Evolutionary conservation across 37 sponge, comb jelly and placozoan genomes (phyloP), one percentile per base, ranked within the genome.

Genomic region (Oopsacas minuta): DNA sequence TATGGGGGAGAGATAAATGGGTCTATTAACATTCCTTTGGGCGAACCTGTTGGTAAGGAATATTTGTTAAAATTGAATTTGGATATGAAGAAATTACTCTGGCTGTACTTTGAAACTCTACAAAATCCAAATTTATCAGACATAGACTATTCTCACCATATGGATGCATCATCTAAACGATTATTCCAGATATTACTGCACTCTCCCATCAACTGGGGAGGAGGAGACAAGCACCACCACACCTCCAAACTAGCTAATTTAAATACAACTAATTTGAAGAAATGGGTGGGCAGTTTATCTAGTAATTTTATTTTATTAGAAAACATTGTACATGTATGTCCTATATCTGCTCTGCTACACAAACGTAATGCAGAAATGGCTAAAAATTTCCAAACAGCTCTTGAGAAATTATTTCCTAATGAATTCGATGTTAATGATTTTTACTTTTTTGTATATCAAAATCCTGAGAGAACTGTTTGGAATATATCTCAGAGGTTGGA

Each of bases 301-400:
- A 61, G 7, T 32, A 61, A 61, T 3, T 61, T 61, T 61, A n/a
- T 61, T n/a, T 61, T 61, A 25, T 61, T 61, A 61, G 75, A 61
- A 61, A n/a, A 61, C 22, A 61, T 61, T 25, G 28, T 61, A n/a
- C 30, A 61, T 12, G 75, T n/a, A 20, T 10, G 75, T 61, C 28
- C 22, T 20, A 61, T 61, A 32, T 61, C 30, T 61, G 30, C 20
- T 25, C 30, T 61, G 7, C 28, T 61, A 12, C 22, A 12, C 7
- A 61, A 61, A n/a, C 15, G 49, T 8, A 15, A 42, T 42, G 15
- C 49, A 42, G 49, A 42, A 42, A 8, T 42, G 49, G 49, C 49
- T 8, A 42, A 17, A 17, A 17, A 8, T 15, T 42, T 42, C 15
- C 49, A 17, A 42, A 42, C 12, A 42, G 49, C 49, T 17, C 49